Base-by-base conservation (phyloP, 2,113 vertebrate species). In the Sturnira hondurensis region DNA sequence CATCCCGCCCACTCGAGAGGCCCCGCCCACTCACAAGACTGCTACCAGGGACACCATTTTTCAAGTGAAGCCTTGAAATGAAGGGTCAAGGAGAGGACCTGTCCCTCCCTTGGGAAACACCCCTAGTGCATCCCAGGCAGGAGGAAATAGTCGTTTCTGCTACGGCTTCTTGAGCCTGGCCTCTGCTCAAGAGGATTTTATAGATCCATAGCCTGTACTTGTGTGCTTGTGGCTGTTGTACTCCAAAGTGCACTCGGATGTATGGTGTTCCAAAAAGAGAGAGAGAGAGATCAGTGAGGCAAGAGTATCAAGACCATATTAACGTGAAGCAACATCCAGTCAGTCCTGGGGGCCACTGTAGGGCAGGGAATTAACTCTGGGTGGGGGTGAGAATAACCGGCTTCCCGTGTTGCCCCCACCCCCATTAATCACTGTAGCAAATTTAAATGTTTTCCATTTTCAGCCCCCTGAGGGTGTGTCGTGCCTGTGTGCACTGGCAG, bases 111-210 rank as follows among this genome's bases (percentile, higher is more conserved):
- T 0, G 0, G 26, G 43, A 63, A 43, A 54, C 76, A 77, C 5
- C 19, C 82, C n/a, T 31, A 38, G 4, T 10, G 7, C 76, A 61
- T 78, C 65, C 33, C 52, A 28, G n/a, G 38, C 19, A 50, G 82
- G 74, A 94, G 45, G 28, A 92, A 70, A 17, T 17, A 68, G 91
- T 56, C 76, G 80, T 95, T 36, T 80, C 96, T 96, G 71, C 67
- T 54, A 38, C 77, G 88, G 77, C 84, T 94, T 95, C 45, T 41
- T 43, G 24, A 76, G 68, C 71, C n/a, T 11, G 36, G 56, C 33
- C 71, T 83, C 83, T 76, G 56, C 84, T 95, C 81, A 31, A 73
- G 82, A 91, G 68, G 65, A 45, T 97, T 95, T 97, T 74, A 56
- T 19, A 54, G 87, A 87, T 96, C 58, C 0, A 70, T 16, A 56